These are phyloP conservation scores for Phacellophora camtschatica DNA, from an alignment of 30 jellyfish, hydroid and myxozoan genomes.

Conservation along the genomic window DNA sequence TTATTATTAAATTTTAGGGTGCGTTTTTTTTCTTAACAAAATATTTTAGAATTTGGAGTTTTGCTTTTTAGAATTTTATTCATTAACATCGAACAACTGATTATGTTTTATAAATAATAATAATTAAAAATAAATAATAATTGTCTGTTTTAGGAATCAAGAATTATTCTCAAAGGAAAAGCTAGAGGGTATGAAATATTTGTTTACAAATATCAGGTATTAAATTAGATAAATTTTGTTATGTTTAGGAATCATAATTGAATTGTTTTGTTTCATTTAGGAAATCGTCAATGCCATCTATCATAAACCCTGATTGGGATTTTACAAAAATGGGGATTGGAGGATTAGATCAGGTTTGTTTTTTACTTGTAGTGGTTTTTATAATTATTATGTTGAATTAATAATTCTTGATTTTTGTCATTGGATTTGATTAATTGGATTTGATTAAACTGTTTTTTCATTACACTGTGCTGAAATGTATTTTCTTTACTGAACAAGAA, in stretches of 20 bases:
- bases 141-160: slow-evolving; percentile 61
- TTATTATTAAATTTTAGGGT: too few relatives aligned
- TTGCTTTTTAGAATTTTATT: too few relatives aligned
- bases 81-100: too few relatives aligned
- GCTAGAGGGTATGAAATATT: slow-evolving; percentile 65
- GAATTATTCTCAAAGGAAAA: slow-evolving; percentile 73
- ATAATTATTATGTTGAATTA: slow-evolving; percentile 88
- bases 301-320: slow-evolving; percentile 98
- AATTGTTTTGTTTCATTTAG: neutral
- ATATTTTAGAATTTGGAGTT: too few relatives aligned
- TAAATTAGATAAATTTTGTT: neutral
- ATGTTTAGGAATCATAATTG: neutral
- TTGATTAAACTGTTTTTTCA: too few relatives aligned
- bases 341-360: slow-evolving; percentile 87
- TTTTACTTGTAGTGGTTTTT: slow-evolving; percentile 73
- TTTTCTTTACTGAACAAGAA: too few relatives aligned
- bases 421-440: too few relatives aligned
- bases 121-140: neutral
- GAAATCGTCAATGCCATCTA: slow-evolving; percentile 81
- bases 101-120: too few relatives aligned
- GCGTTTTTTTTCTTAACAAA: too few relatives aligned
- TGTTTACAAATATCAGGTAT: neutral
- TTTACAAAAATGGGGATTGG: slow-evolving; percentile 99
- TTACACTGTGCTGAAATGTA: too few relatives aligned
- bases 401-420: slow-evolving; percentile 98